Conservation (phyloP, 2,113 vertebrate genomes). For the Terrapene triunguis region DNA sequence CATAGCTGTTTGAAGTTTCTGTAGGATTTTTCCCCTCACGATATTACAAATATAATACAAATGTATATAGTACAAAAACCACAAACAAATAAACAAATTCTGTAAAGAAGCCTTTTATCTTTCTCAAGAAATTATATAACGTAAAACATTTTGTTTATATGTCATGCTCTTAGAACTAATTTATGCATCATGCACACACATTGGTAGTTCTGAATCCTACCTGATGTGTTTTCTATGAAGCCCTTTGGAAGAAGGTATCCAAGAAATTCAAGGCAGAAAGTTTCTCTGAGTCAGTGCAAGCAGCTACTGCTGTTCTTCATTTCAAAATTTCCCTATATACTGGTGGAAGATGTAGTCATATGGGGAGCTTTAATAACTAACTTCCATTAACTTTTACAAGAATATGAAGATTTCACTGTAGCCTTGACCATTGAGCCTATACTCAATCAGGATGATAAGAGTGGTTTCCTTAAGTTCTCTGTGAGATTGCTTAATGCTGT, state of each 20-base stretch:
- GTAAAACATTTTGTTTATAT: background rate
- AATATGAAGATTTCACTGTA: constrained; percentile 82
- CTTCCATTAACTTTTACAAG: constrained; percentile 89
- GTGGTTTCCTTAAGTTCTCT: constrained; percentile 77
- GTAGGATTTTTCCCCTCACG: background rate
- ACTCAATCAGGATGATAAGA: constrained; percentile 78
- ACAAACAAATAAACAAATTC: background rate
- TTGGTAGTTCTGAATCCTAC: constrained; percentile 63
- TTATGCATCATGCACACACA: background rate
- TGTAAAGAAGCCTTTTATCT: background rate
- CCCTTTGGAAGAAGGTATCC: constrained; percentile 15
- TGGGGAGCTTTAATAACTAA: constrained; percentile 85
- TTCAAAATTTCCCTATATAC: constrained; percentile 73
- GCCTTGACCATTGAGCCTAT: constrained; percentile 84
- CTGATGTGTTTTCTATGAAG: constrained; percentile 53
- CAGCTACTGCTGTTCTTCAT: constrained; percentile 39
- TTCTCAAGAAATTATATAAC: background rate
- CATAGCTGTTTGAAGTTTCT: background rate
- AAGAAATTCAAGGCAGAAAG: background rate
- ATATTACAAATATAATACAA: background rate
- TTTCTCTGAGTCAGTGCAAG: constrained; percentile 40
- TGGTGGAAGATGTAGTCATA: constrained; percentile 43
- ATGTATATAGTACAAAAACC: background rate
- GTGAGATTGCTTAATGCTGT: constrained; percentile 70
- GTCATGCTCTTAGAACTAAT: background rate